Base-by-base conservation (phyloP, 2,888 invertebrate genomes). In the Xylocampa areola region DNA sequence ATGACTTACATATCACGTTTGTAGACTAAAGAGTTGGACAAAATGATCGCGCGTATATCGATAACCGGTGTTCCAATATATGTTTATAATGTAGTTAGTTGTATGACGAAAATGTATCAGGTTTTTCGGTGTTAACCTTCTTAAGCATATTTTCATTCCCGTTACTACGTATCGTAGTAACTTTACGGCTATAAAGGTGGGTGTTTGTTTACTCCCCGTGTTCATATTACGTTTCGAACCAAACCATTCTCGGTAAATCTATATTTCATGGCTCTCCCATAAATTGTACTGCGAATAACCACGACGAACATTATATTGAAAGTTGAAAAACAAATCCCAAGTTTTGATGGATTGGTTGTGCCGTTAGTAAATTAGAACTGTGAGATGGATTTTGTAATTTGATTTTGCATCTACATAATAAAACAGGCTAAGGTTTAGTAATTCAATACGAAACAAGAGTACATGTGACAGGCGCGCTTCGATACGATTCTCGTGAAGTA, bases 201-300 rank as follows among this genome's bases (percentile, higher is more conserved):
- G 76, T 67, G 77, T 77, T 73, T 78, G 76, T 80, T 73, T 73
- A 73, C 76, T 53, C 40, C 25, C 33, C 11, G 45, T 37, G 27
- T 51, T 36, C 60, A 58, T 50, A 33, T 41, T 40, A 16, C 44
- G 39, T 30, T 35, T 25, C 35, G 13, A 57, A 36, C 29, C 35
- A 27, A 52, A 40, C 13, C 37, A 14, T 45, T 35, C 25, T 11
- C 14, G 6, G 19, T 53, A 55, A 74, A 70, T 62, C 50, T 50
- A 64, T 60, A 69, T 58, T 66, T 63, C 48, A 44, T 39, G 33
- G 30, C 25, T 36, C 33, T 53, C 30, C n/a, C 41, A 35, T 54
- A 48, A 33, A 51, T 45, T 57, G 47, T 21, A 39, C 39, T 13
- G 32, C 13, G 17, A 27, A 30, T n/a, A 52, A 47, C 49, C 17